A percentile compares a stretch with the other conserved stretches of the same genome.
phyloP scores from a whole-genome alignment of 2,888 invertebrate species.

The Xanthorhoe designata region DNA sequence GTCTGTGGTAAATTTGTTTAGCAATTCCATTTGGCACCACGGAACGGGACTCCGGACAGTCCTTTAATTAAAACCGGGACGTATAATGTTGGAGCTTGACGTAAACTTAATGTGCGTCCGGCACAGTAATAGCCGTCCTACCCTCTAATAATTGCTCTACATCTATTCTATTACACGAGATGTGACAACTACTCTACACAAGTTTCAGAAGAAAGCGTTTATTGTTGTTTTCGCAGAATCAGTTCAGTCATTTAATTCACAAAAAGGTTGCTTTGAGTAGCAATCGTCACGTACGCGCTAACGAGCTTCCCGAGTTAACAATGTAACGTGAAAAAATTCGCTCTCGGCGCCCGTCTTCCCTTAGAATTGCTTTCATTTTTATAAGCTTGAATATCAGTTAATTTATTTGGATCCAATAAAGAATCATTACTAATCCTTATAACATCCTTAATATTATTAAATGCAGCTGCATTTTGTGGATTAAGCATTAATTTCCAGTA shows the following conservation, averaged over 20 bases:
- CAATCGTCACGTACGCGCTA: conserved; percentile 81
- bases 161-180: conserved; percentile 74
- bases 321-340: conserved; percentile 80
- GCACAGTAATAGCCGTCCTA: conserved; percentile 74
- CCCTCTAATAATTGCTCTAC: conserved; percentile 78
- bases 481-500: conserved; percentile 48
- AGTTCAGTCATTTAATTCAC: conserved; percentile 72
- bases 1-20: conserved; percentile 84
- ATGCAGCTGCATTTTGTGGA: conserved; percentile 20
- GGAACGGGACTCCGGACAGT: conserved; percentile 70
- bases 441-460: conserved; percentile 5
- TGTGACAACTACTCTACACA: conserved; percentile 42
- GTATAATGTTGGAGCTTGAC: conserved; percentile 78
- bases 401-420: conserved; percentile 21
- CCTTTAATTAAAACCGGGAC: conserved; percentile 84
- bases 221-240: conserved; percentile 47
- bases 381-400: conserved; percentile 23
- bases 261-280: conserved; percentile 70
- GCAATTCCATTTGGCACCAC: conserved; percentile 82
- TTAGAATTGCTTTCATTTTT: conserved; percentile 32
- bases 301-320: conserved; percentile 82
- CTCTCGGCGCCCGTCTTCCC: conserved; percentile 49
- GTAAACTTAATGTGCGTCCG: conserved; percentile 82
- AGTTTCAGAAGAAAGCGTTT: conserved; percentile 35
- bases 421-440: not conserved